phyloP scores from a whole-genome alignment of 2,888 invertebrate species.

The Blastobasis adustella region DNA sequence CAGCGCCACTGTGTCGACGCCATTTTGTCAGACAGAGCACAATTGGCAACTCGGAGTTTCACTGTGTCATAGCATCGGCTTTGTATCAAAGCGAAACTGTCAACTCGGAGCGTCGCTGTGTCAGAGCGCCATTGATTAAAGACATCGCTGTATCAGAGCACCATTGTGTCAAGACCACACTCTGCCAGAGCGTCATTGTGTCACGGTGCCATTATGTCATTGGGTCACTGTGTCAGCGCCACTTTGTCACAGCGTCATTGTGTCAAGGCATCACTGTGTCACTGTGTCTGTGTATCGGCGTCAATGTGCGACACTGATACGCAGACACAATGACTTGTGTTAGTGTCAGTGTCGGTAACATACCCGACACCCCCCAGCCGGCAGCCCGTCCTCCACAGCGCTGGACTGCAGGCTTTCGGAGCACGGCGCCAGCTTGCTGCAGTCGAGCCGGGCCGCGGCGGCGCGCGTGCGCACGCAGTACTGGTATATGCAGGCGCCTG shows the following conservation, averaged over 20 bases:
- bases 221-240: neutral
- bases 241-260: neutral
- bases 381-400: slow-evolving; percentile 89
- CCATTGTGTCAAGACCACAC: neutral
- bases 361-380: slow-evolving; percentile 72
- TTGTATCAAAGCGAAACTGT: no score
- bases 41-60: no score
- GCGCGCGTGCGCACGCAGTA: slow-evolving; percentile 83
- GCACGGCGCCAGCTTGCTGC: slow-evolving; percentile 93
- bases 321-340: neutral
- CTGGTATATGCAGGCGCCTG: slow-evolving; percentile 90
- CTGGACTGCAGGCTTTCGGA: slow-evolving; percentile 94
- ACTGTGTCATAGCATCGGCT: no score
- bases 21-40: no score
- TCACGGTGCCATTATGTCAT: no score
- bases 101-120: no score
- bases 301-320: slow-evolving; percentile 1
- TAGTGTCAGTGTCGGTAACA: slow-evolving; percentile 3
- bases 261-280: neutral
- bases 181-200: no score
- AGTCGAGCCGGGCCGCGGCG: slow-evolving; percentile 88
- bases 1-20: neutral
- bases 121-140: neutral
- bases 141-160: neutral
- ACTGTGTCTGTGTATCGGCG: neutral